phyloP scores from a whole-genome alignment of 2,113 vertebrate genomes.

The Cebidichthys violaceus region DNA sequence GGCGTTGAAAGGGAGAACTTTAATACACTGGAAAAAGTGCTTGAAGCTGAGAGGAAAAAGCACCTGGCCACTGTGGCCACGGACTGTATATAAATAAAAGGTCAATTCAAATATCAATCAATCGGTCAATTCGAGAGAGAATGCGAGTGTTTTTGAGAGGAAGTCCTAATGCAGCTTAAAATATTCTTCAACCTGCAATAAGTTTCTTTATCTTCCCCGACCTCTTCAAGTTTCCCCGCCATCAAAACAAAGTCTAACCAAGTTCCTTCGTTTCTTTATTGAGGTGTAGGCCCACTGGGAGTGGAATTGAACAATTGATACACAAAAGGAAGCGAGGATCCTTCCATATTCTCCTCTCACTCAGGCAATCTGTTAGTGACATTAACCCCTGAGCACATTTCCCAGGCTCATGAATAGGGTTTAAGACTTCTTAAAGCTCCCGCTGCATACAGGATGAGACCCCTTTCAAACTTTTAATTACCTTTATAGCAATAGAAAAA shows the following conservation, averaged over 20 bases:
- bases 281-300: conserved; percentile 76
- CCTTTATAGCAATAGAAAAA: conserved; percentile 86
- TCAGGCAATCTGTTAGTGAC: conserved; percentile 86
- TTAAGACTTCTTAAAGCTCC: conserved; percentile 86
- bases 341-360: conserved; percentile 89
- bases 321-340: conserved; percentile 87
- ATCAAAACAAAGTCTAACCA: conserved; percentile 42
- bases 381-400: conserved; percentile 89
- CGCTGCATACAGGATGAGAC: conserved; percentile 93
- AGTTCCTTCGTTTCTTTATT: conserved; percentile 76
- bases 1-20: neutral
- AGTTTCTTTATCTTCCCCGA: conserved; percentile 6
- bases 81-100: neutral
- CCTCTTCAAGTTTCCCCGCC: conserved; percentile 17
- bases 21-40: neutral
- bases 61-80: conserved; percentile 4
- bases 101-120: neutral
- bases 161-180: neutral
- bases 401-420: conserved; percentile 89
- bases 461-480: conserved; percentile 91
- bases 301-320: conserved; percentile 83
- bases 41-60: neutral
- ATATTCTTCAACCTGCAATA: conserved; percentile 4
- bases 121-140: no score
- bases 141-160: neutral